Evolutionary conservation across 2,888 invertebrate species (phyloP), one percentile per base, ranked within the genome.

Genomic region (Amphimallon solstitiale): DNA sequence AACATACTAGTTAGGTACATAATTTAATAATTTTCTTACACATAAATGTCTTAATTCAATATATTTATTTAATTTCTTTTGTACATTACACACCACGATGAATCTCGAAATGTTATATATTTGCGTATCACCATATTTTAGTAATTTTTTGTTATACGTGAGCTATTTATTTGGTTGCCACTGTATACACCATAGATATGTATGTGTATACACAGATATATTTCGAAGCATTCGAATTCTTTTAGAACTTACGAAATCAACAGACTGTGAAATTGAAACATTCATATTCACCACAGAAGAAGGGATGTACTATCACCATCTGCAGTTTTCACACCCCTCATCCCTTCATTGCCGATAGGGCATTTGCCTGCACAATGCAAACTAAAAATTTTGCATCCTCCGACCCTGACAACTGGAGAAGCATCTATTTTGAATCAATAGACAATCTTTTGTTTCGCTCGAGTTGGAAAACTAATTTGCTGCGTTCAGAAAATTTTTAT

Each of bases 241-340:
- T 70, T 67, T 12, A 63, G 66, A 68, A 69, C 67, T 70, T 64
- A 63, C 62, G 66, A 49, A 66, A 67, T 59, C 72, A 69, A 71
- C 72, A 68, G 71, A 71, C 68, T 72, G 71, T 72, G 72, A 72
- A 72, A 72, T 72, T 72, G 72, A 72, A 72, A 72, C 71, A 72
- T 72, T 72, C 71, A 72, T 72, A 72, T 72, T 71, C 71, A 68
- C 68, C 59, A 52, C 65, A 48, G 37, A 38, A 45, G 62, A 59
- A 64, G 46, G 54, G 63, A 56, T 54, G 61, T 62, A 46, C 63
- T 14, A 49, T 61, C 64, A 61, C 70, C 68, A 70, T 68, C 70
- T 70, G 68, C 68, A 68, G 65, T 63, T 70, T 65, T 67, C 65
- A 63, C 70, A 68, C 67, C 66, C 68, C 69, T 60, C 48, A 59